Evolutionary conservation across 2,113 vertebrate species (phyloP).

Genomic region (Ondatra zibethicus): DNA sequence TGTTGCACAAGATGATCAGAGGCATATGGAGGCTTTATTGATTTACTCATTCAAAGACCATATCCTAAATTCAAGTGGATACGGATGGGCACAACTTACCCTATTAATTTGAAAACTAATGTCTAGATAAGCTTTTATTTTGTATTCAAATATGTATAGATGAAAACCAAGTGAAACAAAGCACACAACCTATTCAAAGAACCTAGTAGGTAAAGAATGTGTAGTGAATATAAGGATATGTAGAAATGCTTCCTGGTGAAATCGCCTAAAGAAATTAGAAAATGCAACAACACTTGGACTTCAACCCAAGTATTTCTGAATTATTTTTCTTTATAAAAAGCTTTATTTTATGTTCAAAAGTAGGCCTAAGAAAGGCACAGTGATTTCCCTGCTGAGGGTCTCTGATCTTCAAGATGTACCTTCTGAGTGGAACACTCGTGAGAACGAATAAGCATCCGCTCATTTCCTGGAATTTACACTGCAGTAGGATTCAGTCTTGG

Average conservation of each 20-base stretch:
- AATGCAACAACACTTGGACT: neutral
- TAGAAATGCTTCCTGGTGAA: neutral
- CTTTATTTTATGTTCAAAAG: neutral
- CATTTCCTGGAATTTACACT: neutral
- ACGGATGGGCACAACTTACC: too few relatives aligned
- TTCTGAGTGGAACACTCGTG: neutral
- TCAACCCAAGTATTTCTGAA: neutral
- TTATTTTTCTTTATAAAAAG: neutral
- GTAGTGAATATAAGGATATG: neutral
- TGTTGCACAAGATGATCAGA: neutral
- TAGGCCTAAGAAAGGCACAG: neutral
- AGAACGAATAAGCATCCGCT: neutral
- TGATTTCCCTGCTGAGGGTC: neutral
- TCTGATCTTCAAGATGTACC: too few relatives aligned
- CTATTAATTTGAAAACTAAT: neutral
- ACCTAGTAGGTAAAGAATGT: neutral
- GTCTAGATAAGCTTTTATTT: neutral
- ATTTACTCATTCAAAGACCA: neutral
- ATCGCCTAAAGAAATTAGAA: neutral
- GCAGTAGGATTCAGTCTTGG: neutral
- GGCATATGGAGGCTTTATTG: neutral
- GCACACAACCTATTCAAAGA: neutral
- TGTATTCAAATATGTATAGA: neutral
- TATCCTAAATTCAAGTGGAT: neutral
- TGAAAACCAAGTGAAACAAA: neutral